These are phyloP conservation scores for Pemphigus obesinymphae DNA, from an alignment of 1,140 invertebrate genomes.

Conservation along the genomic window DNA sequence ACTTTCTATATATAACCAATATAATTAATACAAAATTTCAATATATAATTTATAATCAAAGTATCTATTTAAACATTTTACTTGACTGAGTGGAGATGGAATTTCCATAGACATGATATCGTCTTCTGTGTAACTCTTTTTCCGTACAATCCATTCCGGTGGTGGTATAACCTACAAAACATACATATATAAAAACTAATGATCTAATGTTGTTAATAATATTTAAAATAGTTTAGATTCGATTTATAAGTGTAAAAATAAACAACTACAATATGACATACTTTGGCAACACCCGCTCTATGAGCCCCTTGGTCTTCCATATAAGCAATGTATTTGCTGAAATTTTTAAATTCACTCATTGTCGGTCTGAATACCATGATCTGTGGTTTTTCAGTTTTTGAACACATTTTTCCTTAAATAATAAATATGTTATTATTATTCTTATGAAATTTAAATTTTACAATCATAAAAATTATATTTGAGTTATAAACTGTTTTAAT, in stretches of 20 bases:
- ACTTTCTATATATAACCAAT: constrained; percentile 55
- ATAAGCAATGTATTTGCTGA: constrained; percentile 79
- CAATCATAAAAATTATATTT: background rate
- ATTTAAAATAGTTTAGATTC: background rate
- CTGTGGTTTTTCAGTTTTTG: constrained; percentile 51
- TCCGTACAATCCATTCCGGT: constrained; percentile 83
- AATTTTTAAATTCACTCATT: constrained; percentile 92
- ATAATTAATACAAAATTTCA: constrained; percentile 40
- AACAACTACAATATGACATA: constrained; percentile 49
- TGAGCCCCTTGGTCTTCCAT: constrained; percentile 92
- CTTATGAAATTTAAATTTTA: background rate
- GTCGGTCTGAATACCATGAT: constrained; percentile 92
- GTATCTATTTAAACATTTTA: constrained; percentile 48
- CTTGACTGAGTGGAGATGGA: constrained; percentile 86
- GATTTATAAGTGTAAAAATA: background rate
- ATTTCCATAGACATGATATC: constrained; percentile 71
- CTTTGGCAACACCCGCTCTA: constrained; percentile 89
- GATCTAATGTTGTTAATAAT: background rate
- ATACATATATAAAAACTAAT: background rate
- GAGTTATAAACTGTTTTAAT: background rate
- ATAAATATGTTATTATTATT: background rate
- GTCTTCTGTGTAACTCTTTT: constrained; percentile 75
- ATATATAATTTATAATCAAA: background rate
- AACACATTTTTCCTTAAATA: background rate
- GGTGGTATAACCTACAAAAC: constrained; percentile 77